Evolutionary conservation across 2,888 invertebrate species (phyloP), one percentile per base, ranked within the genome.

Genomic region (Branchellion lobata): DNA sequence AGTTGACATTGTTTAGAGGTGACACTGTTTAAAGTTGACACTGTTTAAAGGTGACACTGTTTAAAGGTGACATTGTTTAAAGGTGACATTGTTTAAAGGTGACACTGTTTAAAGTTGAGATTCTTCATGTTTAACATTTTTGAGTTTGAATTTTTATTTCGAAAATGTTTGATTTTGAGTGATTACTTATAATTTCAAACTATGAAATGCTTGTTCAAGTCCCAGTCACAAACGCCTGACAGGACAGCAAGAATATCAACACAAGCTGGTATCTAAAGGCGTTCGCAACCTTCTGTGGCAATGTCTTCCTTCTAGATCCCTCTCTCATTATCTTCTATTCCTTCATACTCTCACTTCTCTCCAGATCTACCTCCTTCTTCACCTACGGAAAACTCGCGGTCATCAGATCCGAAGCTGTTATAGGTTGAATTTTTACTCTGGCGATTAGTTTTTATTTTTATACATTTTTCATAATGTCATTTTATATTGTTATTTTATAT

Each of bases 221-320:
- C n/a, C n/a, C n/a, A n/a, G n/a, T n/a, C n/a, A n/a, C n/a, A n/a
- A n/a, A n/a, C n/a, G n/a, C n/a, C n/a, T n/a, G n/a, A n/a, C 61
- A 57, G 61, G 24, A 57, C 21, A 24, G 5, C n/a, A 57, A 57
- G 24, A 18, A 24, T n/a, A n/a, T 57, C 61, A 57, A 47, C 40
- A n/a, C 33, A 5, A 21, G 18, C 1, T 77, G 77, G 77, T 77
- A 29, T 36, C 24, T 65, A 2, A 57, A 34, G 1, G 77, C 61
- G 31, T 77, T 77, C 31, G 53, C 31, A 1, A 77, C 36, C 24
- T 57, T 77, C 34, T 61, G 47, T 47, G 21, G n/a, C 61, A 77
- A 77, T 65, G 61, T 77, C 47, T 77, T 77, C 65, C 2, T 77
- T 34, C 53, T 77, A 2, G 77, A 77, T 24, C 77, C 77, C 2